Base-by-base conservation (phyloP, 2,888 invertebrate genomes). In the Allolobophora icterica region DNA sequence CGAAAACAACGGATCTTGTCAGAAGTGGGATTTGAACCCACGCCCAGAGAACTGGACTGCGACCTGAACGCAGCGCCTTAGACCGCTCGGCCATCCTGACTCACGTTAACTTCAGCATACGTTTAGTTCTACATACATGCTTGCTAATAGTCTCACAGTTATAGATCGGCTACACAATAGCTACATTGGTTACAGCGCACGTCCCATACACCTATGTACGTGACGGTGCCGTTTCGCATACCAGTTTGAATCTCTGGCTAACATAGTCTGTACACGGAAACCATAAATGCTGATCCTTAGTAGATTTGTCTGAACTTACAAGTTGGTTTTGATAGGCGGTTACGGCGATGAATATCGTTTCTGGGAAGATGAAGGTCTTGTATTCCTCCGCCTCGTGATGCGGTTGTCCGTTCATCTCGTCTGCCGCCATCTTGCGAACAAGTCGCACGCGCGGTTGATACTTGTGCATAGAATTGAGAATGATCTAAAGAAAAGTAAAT, bases 321-420 rank as follows among this genome's bases (percentile, higher is more conserved):
- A 98, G 97, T 96, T 99, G 99, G 96, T 99, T 99, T 96, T 99
- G 99, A 96, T 99, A 99, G 92, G 99, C 99, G 92, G 99, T 99
- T 94, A 99, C 99, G 92, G 99, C 99, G 91, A 99, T 99, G 96
- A 99, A 99, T 93, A 99, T 98, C 91, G 98, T 98, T 96, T 99
- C 99, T 24, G 99, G 98, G 96, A 99, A 99, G 94, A 99, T 97
- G 96, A 98, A 99, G 2, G 92, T 92, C 96, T 98, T 98, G 90
- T 91, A 93, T 95, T 98, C 97, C 95, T 99, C 98, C 35, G 83
- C 30, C 15, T 42, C 84, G 35, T 89, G 34, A 71, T 71, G 71
- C 71, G 30, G 71, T 8, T 52, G 45, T 38, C 42, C 71, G n/a
- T n/a, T 92, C 97, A 93, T 11, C 94, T 93, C 2, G 92, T 93